Percentiles rank a stretch among this genome's conserved stretches.
Evolutionary conservation across 92 coral and sea anemone species (phyloP).

Genomic region (Pocillopora meandrina): DNA sequence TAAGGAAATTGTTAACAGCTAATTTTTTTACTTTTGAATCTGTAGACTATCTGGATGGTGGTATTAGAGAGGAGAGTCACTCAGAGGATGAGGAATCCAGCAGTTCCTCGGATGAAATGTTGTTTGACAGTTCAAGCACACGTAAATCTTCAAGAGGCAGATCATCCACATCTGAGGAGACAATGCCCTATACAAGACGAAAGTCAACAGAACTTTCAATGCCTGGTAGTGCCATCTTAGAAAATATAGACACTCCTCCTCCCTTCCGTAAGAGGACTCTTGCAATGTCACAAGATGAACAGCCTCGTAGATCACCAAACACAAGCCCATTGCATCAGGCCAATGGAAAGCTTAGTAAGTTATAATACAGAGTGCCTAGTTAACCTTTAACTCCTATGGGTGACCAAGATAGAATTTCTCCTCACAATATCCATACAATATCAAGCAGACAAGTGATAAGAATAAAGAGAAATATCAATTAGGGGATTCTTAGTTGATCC

Average conservation of each 20-base stretch:
- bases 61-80: constrained; percentile 47
- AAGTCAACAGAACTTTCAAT: constrained; percentile 14
- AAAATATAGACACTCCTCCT: constrained; percentile 52
- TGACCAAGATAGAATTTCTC: too few species aligned
- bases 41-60: constrained; percentile 46
- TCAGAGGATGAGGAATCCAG: constrained; percentile 75
- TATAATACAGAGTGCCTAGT: background rate
- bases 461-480: too few species aligned
- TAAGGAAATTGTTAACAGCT: background rate
- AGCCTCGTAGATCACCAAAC: background rate
- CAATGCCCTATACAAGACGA: constrained; percentile 1
- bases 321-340: background rate
- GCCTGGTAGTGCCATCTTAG: constrained; percentile 45
- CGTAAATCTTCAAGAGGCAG: constrained; percentile 16
- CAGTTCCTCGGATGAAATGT: constrained; percentile 83
- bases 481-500: too few species aligned
- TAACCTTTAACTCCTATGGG: too few species aligned
- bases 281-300: constrained; percentile 33
- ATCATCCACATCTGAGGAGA: constrained; percentile 17
- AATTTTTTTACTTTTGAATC: background rate
- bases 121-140: constrained; percentile 54
- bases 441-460: too few species aligned
- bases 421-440: too few species aligned
- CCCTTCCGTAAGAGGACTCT: constrained; percentile 58
- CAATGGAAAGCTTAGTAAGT: constrained; percentile 30